Base-by-base conservation (phyloP, 2,113 vertebrate genomes). In the Coracopsis vasa region DNA sequence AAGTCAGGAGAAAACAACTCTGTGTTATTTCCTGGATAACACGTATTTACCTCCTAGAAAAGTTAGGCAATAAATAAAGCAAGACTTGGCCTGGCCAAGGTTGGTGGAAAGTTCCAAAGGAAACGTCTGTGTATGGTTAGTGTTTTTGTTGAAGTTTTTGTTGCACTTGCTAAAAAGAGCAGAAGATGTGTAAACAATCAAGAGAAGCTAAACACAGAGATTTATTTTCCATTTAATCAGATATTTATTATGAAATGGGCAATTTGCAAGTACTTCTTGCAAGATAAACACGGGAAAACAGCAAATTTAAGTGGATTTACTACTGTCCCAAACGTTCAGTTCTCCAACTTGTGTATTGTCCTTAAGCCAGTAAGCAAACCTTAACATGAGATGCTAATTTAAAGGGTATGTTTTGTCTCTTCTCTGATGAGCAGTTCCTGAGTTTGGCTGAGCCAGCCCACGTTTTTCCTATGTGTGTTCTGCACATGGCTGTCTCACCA, bases 91-190 rank as follows among this genome's bases (percentile, higher is more conserved):
- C 61, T 60, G 69, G 73, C 80, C 16, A 42, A 53, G 1, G 19
- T 27, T 69, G 66, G 60, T 88, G 92, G 90, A 91, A 94, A 92
- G 92, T 97, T 97, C 90, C 53, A 61, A 88, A 97, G 83, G 93
- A 91, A 95, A 87, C 0, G 14, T 62, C 87, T 95, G 35, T 75
- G 88, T 80, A 60, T 6, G n/a, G 72, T 92, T 93, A 91, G 27
- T 92, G 82, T 66, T 95, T 90, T 71, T 95, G 93, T 89, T 50
- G 50, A 71, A 86, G 83, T 88, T 93, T 90, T 86, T 91, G 65
- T 93, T 97, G 77, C 93, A 96, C 94, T 96, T 85, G 58, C 87
- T 96, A 70, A 96, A 88, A 96, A 74, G 78, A 93, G 72, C 86
- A 89, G 64, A 45, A 93, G 90, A 95, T 60, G 42, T 78, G 56